Base-by-base conservation (phyloP, 1,140 invertebrate genomes). In the Leptinotarsa lineolata region DNA sequence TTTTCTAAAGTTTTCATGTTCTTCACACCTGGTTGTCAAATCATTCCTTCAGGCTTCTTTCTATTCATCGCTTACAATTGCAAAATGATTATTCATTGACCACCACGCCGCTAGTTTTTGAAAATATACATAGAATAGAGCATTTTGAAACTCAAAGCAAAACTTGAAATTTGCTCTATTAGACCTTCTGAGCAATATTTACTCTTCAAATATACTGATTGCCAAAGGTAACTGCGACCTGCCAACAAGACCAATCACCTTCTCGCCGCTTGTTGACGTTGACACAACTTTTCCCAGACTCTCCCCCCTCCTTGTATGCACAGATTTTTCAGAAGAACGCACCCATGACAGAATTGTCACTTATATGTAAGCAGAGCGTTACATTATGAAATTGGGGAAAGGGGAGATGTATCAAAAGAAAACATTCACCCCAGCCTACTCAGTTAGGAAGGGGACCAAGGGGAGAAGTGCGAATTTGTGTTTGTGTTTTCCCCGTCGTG, bases 291-390 rank as follows among this genome's bases (percentile, higher is more conserved):
- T 39, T 39, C 48, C 16, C 15, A 54, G 12, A 16, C n/a, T n/a
- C 16, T 20, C 61, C 61, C 24, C 24, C 24, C 20, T 21, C 15
- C 2, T 15, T 63, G 61, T 63, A 30, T 63, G 61, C 61, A 22
- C 61, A 24, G 61, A 63, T 63, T 63, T 63, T 63, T 63, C 61
- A 30, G 61, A 18, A 63, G 16, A 63, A 20, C 61, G 61, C 61
- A 18, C 61, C 20, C 20, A 4, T 63, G 61, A 63, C 61, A 30
- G 20, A 63, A 63, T 63, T 63, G 61, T 63, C 61, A 63, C 61
- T 63, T 63, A 63, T 22, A 63, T n/a, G 61, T 63, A 20, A 30
- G 48, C 48, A 54, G 15, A 18, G 48, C 48, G n/a, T 54, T 54
- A 54, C 48, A 54, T 54, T 54, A 54, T 18, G 48, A 54, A 54